Evolutionary conservation across 2,797 vertebrate genomes (phyloP).

Genomic region (Urophycis tenuis): DNA sequence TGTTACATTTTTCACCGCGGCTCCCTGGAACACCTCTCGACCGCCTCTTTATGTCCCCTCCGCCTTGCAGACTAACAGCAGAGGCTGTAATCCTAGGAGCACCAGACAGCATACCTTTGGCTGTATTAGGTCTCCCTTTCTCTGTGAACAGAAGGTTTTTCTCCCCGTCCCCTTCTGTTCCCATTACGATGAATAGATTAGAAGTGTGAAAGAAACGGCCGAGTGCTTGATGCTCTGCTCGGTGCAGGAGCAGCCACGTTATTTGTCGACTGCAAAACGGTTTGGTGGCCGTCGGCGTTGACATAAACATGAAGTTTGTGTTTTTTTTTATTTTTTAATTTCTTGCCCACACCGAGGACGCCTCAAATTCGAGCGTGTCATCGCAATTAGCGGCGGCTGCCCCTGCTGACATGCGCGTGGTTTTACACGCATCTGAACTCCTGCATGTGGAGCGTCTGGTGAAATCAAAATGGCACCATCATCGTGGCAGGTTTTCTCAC

Average conservation of each 20-base stretch:
- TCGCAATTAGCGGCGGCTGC: background rate
- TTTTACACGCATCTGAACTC: background rate
- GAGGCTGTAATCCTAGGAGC: conserved; percentile 19
- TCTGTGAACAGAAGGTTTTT: conserved; percentile 3
- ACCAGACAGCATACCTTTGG: background rate
- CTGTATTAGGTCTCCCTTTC: background rate
- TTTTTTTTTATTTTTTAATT: background rate
- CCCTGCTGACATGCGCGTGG: background rate
- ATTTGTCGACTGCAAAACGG: background rate
- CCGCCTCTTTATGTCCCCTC: conserved; percentile 6
- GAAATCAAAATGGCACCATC: conserved; percentile 58
- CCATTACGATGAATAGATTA: background rate
- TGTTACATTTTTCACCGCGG: background rate
- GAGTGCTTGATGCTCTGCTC: background rate
- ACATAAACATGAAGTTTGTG: background rate
- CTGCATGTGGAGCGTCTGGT: conserved; percentile 12
- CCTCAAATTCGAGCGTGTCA: background rate
- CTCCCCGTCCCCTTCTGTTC: background rate
- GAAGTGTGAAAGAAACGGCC: conserved; percentile 7
- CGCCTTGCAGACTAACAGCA: conserved; percentile 11
- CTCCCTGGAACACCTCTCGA: conserved; percentile 16
- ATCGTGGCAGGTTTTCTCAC: conserved; percentile 53
- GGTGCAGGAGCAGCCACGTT: background rate
- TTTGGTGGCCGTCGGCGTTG: conserved; percentile 4
- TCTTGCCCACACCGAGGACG: background rate